Percentiles rank a stretch among this genome's conserved stretches.
phyloP scores from a whole-genome alignment of 2,113 vertebrate species.

The Brachypodius melanocephalos region DNA sequence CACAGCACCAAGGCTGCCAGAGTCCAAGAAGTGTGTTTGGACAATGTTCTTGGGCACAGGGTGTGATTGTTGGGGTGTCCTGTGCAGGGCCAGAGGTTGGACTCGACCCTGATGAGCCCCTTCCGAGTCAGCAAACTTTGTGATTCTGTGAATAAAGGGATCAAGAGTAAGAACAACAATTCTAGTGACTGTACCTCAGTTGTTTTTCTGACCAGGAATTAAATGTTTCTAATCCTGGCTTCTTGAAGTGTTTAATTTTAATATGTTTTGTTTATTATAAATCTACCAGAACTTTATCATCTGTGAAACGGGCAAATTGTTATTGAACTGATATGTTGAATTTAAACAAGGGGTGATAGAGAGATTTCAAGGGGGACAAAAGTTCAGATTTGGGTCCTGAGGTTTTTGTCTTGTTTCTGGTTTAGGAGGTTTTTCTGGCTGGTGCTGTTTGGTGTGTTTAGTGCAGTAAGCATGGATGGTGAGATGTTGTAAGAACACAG shows the following conservation, averaged over 20 bases:
- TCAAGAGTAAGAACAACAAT: background rate
- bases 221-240: background rate
- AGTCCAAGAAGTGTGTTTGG: background rate
- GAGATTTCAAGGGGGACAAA: background rate
- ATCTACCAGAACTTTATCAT: background rate
- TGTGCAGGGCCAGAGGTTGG: background rate
- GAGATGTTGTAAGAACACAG: background rate
- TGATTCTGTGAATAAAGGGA: background rate
- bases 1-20: background rate
- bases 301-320: background rate
- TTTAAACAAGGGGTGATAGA: background rate
- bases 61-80: background rate
- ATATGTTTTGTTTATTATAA: background rate
- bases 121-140: background rate
- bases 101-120: accelerated
- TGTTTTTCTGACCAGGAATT: background rate
- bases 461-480: background rate
- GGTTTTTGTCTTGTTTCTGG: background rate
- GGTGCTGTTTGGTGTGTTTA: background rate
- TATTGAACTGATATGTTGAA: background rate
- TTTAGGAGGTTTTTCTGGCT: background rate
- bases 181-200: background rate
- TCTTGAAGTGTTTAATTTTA: background rate
- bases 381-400: background rate
- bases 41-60: background rate